Evolutionary conservation across 2,797 vertebrate species (phyloP).

Genomic region (Australoheros facetus): DNA sequence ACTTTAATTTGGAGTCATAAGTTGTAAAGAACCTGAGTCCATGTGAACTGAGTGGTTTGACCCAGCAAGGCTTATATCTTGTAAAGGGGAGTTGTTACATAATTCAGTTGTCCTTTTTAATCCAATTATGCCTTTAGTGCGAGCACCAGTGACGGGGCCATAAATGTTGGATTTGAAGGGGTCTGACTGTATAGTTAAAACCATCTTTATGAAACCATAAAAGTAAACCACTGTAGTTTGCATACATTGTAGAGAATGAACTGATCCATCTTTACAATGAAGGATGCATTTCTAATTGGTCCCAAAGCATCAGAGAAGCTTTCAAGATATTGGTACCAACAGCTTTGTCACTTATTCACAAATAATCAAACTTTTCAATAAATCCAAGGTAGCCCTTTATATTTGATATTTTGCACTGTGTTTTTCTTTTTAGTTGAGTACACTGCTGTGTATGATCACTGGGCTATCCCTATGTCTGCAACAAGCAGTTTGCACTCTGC

Average conservation of each 20-base stretch:
- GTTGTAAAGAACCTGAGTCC: no score
- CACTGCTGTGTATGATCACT: neutral
- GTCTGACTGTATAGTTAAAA: no score
- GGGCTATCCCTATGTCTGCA: neutral
- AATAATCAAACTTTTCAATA: neutral
- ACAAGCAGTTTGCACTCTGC: conserved; percentile 18
- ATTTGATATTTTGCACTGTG: neutral
- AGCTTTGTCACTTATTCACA: neutral
- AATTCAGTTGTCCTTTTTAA: no score
- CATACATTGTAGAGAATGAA: neutral
- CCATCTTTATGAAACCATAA: neutral
- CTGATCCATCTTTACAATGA: neutral
- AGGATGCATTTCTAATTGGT: neutral
- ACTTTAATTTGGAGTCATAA: no score
- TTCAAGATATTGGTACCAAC: accelerated
- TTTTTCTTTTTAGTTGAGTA: neutral
- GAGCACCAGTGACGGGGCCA: no score
- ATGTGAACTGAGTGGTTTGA: no score
- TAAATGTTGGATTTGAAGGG: no score
- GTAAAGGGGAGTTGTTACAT: no score
- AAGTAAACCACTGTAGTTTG: neutral
- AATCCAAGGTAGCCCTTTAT: neutral
- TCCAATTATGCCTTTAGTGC: no score
- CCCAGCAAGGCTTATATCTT: no score
- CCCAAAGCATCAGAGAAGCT: neutral